These are phyloP conservation scores for Drosophila pseudotalamancana DNA, from an alignment of 2,888 invertebrate species.

Conservation along the genomic window DNA sequence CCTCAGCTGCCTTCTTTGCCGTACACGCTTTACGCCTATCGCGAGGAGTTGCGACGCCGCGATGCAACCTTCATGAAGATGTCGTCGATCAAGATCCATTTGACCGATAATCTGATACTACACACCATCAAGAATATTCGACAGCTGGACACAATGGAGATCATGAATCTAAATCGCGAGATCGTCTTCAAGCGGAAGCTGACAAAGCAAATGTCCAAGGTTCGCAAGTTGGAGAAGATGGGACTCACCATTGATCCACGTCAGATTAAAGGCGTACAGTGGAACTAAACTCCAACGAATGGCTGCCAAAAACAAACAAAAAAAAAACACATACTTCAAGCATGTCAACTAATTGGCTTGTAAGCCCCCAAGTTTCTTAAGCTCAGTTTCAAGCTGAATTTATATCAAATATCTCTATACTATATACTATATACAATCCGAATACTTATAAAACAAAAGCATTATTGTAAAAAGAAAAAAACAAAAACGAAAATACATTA, in stretches of 20 bases:
- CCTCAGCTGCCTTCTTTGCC: conserved; percentile 63
- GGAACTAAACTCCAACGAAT: conserved; percentile 34
- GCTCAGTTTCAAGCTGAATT: conserved; percentile 49
- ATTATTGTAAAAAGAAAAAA: background rate
- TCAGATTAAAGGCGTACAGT: conserved; percentile 40
- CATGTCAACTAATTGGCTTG: conserved; percentile 51
- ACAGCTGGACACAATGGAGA: conserved; percentile 62
- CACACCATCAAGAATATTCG: conserved; percentile 70
- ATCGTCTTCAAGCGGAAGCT: conserved; percentile 65
- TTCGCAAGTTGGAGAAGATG: conserved; percentile 64
- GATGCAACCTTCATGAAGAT: conserved; percentile 68
- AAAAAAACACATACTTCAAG: conserved; percentile 63
- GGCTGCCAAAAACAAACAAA: background rate
- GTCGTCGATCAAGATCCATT: conserved; percentile 68
- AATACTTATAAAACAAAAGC: background rate
- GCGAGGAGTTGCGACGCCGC: conserved; percentile 67
- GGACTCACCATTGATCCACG: conserved; percentile 68
- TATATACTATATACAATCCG: too few species aligned
- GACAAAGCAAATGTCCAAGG: conserved; percentile 62
- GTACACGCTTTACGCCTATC: conserved; percentile 65
- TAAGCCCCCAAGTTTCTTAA: conserved; percentile 62
- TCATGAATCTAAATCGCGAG: conserved; percentile 69
- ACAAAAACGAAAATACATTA: background rate
- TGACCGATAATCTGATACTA: conserved; percentile 68
- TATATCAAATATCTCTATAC: background rate